Conservation (phyloP, 2,113 vertebrate species). For the Melanostigma gelatinosum region DNA sequence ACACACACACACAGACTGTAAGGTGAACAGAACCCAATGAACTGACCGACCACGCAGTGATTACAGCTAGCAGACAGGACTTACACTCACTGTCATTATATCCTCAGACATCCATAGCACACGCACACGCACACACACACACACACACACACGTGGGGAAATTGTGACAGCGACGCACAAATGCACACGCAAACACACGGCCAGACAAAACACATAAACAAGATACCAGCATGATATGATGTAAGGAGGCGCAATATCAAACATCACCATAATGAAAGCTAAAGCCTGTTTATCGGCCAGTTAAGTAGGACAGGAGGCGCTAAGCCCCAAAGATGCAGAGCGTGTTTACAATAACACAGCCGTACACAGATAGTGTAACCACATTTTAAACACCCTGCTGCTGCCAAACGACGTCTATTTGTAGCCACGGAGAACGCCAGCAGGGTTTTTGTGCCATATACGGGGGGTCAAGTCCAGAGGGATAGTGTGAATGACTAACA, state of each 20-base stretch:
- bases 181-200: constrained; percentile 25
- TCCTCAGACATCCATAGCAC: constrained; percentile 35
- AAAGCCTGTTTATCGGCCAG: constrained; percentile 63
- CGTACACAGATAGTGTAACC: constrained; percentile 14
- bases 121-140: constrained; percentile 17
- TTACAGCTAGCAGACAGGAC: constrained; percentile 50
- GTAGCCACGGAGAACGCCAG: not conserved
- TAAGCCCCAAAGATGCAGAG: constrained; percentile 59
- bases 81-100: constrained; percentile 50
- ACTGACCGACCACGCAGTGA: constrained; percentile 35
- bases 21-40: constrained; percentile 10
- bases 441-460: not conserved
- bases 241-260: constrained; percentile 74
- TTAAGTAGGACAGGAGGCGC: constrained; percentile 67
- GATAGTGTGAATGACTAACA: not conserved
- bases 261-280: constrained; percentile 65
- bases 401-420: constrained; percentile 32
- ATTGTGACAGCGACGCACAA: constrained; percentile 27
- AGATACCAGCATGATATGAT: constrained; percentile 73
- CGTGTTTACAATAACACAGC: constrained; percentile 65
- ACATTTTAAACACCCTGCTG: constrained; percentile 24
- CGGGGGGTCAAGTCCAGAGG: not conserved
- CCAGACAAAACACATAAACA: constrained; percentile 64
- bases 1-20: constrained; percentile 12
- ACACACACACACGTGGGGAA: not conserved